phyloP scores from a whole-genome alignment of 1,140 invertebrate genomes.

The Halesus radiatus region DNA sequence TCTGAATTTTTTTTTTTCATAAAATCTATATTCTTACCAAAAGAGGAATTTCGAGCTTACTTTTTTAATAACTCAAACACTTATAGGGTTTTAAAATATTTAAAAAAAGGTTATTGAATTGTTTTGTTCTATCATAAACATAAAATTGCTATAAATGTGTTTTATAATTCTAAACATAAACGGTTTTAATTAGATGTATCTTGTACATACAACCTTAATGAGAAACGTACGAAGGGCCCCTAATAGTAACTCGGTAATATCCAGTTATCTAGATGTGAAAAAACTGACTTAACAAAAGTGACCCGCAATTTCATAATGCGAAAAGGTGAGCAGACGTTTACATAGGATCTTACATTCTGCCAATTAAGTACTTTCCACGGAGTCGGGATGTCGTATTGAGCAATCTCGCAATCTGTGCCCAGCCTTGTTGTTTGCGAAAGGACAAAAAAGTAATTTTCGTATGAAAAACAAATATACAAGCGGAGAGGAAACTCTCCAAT shows the following conservation, averaged over 20 bases:
- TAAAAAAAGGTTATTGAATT: too few species aligned
- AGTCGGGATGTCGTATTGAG: constrained; percentile 41
- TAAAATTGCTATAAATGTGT: too few species aligned
- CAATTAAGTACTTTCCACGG: constrained; percentile 46
- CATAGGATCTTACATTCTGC: constrained; percentile 49
- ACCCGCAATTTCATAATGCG: constrained; percentile 16
- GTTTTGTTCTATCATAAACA: too few species aligned
- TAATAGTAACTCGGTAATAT: neutral
- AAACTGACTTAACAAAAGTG: constrained; percentile 38
- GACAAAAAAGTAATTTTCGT: constrained; percentile 46
- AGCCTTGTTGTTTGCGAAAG: constrained; percentile 43
- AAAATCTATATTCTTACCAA: too few species aligned
- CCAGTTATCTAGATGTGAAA: constrained; percentile 22
- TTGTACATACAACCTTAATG: neutral
- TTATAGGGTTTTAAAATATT: too few species aligned
- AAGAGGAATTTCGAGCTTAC: too few species aligned
- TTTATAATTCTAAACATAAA: too few species aligned
- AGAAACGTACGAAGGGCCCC: neutral
- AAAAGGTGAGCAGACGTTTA: constrained; percentile 44
- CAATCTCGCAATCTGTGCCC: constrained; percentile 39
- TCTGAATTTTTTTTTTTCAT: too few species aligned
- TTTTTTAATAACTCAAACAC: too few species aligned
- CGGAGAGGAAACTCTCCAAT: constrained; percentile 3
- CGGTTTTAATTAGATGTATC: too few species aligned
- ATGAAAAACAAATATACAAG: constrained; percentile 41